These are phyloP conservation scores for Melospiza georgiana DNA, from an alignment of 2,113 vertebrate genomes.

Conservation along the genomic window DNA sequence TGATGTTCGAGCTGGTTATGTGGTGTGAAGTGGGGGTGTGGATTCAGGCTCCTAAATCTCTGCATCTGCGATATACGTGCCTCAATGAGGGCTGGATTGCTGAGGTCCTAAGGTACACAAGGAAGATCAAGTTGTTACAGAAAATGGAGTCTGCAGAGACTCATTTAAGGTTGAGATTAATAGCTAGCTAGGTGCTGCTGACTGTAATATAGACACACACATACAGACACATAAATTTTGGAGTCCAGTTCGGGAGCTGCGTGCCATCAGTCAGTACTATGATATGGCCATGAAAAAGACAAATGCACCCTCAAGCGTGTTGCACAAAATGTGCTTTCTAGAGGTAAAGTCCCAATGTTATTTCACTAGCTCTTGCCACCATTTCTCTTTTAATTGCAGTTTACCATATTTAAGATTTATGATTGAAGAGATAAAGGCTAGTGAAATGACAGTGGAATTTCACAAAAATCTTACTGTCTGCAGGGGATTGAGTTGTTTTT, in stretches of 20 bases:
- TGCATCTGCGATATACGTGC: background rate
- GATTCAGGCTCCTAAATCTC: background rate
- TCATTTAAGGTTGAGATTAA: background rate
- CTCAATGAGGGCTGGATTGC: background rate
- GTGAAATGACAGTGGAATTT: background rate
- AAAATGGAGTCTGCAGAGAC: background rate
- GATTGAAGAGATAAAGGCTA: background rate
- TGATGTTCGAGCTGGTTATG: background rate
- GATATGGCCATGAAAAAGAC: background rate
- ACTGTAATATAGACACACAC: background rate
- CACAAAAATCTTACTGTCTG: background rate
- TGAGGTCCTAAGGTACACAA: background rate
- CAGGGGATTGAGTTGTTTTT: background rate
- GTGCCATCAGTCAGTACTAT: background rate
- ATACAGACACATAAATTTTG: background rate
- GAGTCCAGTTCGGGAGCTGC: background rate
- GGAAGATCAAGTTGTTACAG: background rate
- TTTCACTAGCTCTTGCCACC: background rate
- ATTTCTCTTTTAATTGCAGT: background rate
- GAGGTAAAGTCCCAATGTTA: background rate
- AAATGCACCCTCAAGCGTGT: background rate
- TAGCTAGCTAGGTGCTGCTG: background rate
- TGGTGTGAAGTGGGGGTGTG: background rate
- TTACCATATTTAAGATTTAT: background rate
- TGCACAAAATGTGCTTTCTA: background rate